Conservation (phyloP, 2,113 vertebrate species). For the Indicator maculatus region DNA sequence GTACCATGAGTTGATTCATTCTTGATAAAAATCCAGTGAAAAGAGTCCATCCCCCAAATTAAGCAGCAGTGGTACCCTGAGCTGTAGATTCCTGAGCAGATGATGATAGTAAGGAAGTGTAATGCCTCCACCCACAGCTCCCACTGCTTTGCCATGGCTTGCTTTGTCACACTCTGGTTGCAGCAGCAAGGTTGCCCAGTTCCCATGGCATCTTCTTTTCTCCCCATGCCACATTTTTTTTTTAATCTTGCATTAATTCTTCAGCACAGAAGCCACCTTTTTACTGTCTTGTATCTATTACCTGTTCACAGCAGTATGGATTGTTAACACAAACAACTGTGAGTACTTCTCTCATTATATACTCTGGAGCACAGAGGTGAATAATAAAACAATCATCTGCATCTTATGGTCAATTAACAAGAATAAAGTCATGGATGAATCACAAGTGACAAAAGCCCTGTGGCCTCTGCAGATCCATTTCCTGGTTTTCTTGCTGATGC, state of each 20-base stretch:
- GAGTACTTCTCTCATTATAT: neutral
- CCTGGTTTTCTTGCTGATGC: neutral
- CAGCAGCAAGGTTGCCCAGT: neutral
- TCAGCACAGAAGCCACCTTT: neutral
- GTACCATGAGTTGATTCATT: neutral
- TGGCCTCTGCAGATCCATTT: neutral
- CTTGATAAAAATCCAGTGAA: neutral
- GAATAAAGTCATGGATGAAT: neutral
- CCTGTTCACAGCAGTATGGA: neutral
- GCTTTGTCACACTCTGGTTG: neutral
- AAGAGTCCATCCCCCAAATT: neutral
- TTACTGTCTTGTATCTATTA: neutral
- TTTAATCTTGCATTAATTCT: neutral
- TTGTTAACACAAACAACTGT: neutral
- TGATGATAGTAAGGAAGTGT: neutral
- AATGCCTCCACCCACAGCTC: neutral
- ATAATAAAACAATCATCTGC: neutral
- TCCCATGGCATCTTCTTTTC: neutral
- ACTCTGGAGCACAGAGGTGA: neutral
- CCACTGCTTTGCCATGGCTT: neutral
- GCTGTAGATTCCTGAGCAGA: rapidly evolving
- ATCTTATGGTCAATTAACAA: neutral
- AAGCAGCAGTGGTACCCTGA: neutral
- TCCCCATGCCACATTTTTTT: neutral
- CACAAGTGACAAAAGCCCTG: neutral